Base-by-base conservation (phyloP, 2,888 invertebrate genomes). In the Acanthopleura granulata region DNA sequence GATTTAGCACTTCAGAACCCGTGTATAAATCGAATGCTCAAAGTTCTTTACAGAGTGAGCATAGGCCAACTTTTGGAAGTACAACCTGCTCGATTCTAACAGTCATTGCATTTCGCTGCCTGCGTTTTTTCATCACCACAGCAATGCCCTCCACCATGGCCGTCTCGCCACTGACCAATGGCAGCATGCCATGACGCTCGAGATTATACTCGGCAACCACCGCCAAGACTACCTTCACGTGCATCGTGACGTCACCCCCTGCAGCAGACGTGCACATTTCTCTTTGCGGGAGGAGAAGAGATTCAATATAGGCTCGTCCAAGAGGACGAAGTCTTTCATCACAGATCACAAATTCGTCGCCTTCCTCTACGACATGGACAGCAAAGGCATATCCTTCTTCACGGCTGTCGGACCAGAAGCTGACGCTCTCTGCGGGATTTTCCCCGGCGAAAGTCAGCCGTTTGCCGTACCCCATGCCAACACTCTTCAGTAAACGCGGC, bases 401-500 rank as follows among this genome's bases (percentile, higher is more conserved):
- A 79, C 93, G 91, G 51, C 94, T 95, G 91, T 95, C 95, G 30
- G 94, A 94, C 94, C 95, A 95, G 91, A 95, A 95, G 89, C 94
- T 94, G 87, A 94, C 94, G 74, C 85, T 83, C 88, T 94, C 94
- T 79, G 93, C 92, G 66, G 94, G 92, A 69, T 92, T 91, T 75
- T 93, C 91, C 0, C 94, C 93, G 85, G 94, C 93, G 90, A 95
- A 95, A 0, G 95, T 95, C 78, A 95, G 92, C 69, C 95, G 92
- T 77, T 94, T 93, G 11, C 94, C 93, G 87, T 94, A 95, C 14
- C 95, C 95, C 84, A 94, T 93, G 0, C 95, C 95, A 82, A 95
- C 94, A 49, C 93, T 93, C 81, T 93, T 92, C 75, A 95, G 92
- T 12, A 92, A 93, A 74, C 94, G 91, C 51, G 94, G 94, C 86